Conservation (phyloP, 2,113 vertebrate genomes). For the Helogale parvula region DNA sequence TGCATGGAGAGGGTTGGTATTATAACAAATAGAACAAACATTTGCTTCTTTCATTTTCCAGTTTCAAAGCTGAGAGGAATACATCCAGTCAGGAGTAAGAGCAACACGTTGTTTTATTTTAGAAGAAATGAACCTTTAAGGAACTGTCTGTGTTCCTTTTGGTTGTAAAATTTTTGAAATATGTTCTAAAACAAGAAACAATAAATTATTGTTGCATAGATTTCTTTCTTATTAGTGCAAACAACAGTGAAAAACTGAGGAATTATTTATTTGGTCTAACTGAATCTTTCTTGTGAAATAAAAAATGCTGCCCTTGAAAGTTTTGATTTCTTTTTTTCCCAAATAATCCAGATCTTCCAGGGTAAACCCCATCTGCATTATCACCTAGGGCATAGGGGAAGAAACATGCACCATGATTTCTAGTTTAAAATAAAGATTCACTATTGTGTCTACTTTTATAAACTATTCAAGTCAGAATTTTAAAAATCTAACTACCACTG, state of each 20-base stretch:
- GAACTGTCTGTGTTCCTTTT: conserved; percentile 8
- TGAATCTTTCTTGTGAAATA: conserved; percentile 36
- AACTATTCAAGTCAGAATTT: conserved; percentile 46
- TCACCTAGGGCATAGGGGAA: background rate
- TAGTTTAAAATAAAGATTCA: conserved; percentile 25
- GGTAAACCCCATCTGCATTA: background rate
- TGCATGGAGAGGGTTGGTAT: background rate
- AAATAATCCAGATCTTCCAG: background rate
- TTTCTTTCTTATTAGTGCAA: conserved; percentile 6
- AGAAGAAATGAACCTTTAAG: conserved; percentile 46
- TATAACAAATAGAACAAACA: background rate
- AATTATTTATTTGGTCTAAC: conserved; percentile 35
- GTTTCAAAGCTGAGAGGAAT: background rate
- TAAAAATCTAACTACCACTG: background rate
- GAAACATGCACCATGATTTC: background rate
- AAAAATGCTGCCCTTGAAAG: background rate
- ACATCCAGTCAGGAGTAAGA: background rate
- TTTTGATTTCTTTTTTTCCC: background rate
- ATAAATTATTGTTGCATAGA: conserved; percentile 10
- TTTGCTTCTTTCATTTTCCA: background rate
- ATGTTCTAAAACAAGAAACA: conserved; percentile 43
- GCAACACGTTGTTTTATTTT: conserved; percentile 28
- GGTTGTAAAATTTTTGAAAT: conserved; percentile 64
- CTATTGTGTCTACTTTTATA: background rate
- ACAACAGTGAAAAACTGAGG: background rate